Evolutionary conservation across 2,888 invertebrate genomes (phyloP), one percentile per base, ranked within the genome.

Genomic region (Endotricha flammealis): DNA sequence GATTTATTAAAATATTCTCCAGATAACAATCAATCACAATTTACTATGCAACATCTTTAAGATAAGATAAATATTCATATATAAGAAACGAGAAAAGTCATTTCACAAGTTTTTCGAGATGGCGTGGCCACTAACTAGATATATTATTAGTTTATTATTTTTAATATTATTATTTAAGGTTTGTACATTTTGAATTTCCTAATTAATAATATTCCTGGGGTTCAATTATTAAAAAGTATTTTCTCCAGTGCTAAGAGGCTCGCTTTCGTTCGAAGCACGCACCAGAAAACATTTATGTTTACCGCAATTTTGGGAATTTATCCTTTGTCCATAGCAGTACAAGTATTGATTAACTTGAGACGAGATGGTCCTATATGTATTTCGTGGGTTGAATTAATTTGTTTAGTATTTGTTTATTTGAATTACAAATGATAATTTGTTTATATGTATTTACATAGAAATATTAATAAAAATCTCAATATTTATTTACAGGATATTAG

Each of bases 101-200:
- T 54, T 58, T 49, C 48, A 53, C 56, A 65, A 54, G 53, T 72
- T 67, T n/a, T 65, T 57, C 53, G 62, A 57, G 51, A 82, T 81
- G 81, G 28, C 41, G 31, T 47, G 28, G 29, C 12, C 29, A 28
- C 11, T 20, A 35, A 28, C 22, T 29, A 29, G 7, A 20, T 42
- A 59, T 45, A 53, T 56, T 48, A 48, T 56, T 48, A 48, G 30
- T 33, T 12, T 12, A 31, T 27, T 24, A 25, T 14, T 23, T 37
- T 34, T 25, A 10, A 20, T 12, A 9, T n/a, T 37, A 14, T 39
- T 12, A 10, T 24, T 33, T 6, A 16, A 31, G 12, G 32, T 34
- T 31, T 29, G n/a, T 17, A 17, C 7, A 13, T 2, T 16, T 28
- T 4, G 9, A 12, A 1, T 27, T 27, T 0, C 12, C 8, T n/a